phyloP scores from a whole-genome alignment of 2,888 invertebrate species.

The Gymnosoma rotundatum region DNA sequence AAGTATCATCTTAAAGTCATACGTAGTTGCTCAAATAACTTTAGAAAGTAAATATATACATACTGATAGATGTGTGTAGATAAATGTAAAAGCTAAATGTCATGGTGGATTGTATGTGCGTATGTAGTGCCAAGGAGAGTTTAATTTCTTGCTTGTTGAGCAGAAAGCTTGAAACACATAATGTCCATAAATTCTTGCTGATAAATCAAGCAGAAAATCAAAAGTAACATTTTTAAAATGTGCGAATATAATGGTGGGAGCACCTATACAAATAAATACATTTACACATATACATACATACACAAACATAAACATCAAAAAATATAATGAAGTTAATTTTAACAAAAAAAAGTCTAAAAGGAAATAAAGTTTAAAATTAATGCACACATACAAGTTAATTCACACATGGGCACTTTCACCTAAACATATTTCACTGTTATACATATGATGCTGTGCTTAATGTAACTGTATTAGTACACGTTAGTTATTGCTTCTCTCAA shows the following conservation, averaged over 20 bases:
- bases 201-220: slow-evolving; percentile 78
- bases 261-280: neutral
- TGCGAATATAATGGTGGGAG: slow-evolving; percentile 71
- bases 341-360: slow-evolving; percentile 6
- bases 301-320: no score
- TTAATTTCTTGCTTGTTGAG: slow-evolving; percentile 50
- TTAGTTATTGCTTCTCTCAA: slow-evolving; percentile 29
- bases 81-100: slow-evolving; percentile 5
- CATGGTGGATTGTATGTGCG: slow-evolving; percentile 24
- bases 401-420: neutral
- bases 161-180: slow-evolving; percentile 51
- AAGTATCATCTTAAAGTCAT: neutral
- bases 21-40: neutral
- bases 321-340: no score
- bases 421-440: slow-evolving; percentile 8
- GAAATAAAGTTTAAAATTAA: slow-evolving; percentile 71
- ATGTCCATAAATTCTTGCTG: slow-evolving; percentile 75
- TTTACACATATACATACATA: no score
- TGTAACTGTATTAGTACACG: slow-evolving; percentile 24
- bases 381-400: no score
- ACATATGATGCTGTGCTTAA: slow-evolving; percentile 66
- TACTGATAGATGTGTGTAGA: neutral
- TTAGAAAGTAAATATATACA: neutral
- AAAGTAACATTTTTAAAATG: slow-evolving; percentile 72
- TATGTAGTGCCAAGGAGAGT: slow-evolving; percentile 61